Evolutionary conservation across 2,888 invertebrate species (phyloP).

Genomic region (Eupithecia subfuscata): DNA sequence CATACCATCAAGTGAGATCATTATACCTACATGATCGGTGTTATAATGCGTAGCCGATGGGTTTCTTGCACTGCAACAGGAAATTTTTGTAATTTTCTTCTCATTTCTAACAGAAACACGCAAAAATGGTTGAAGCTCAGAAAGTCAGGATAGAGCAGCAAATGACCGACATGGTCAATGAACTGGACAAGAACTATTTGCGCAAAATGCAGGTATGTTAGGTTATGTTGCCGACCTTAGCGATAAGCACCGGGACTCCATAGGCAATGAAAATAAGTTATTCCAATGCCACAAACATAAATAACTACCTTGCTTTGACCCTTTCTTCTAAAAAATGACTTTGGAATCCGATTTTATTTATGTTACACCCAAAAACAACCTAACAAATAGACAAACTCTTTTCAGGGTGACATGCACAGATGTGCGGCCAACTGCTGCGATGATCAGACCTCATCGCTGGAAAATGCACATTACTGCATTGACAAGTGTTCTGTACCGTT

Average conservation of each 20-base stretch:
- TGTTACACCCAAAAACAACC: background rate
- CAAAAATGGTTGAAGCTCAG: conserved; percentile 90
- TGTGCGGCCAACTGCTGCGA: conserved; percentile 96
- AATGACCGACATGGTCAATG: conserved; percentile 91
- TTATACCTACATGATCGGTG: too few relatives aligned
- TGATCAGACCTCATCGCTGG: conserved; percentile 87
- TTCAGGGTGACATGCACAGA: conserved; percentile 93
- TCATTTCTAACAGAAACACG: conserved; percentile 43
- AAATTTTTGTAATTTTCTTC: conserved; percentile 21
- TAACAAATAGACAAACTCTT: conserved; percentile 35
- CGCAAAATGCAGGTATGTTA: conserved; percentile 94
- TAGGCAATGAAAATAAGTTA: conserved; percentile 48
- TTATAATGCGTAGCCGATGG: too few relatives aligned
- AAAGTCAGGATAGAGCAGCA: conserved; percentile 93
- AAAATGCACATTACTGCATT: conserved; percentile 92
- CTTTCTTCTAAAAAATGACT: background rate
- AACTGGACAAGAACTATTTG: conserved; percentile 90
- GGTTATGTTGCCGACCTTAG: conserved; percentile 56
- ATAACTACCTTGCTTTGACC: background rate
- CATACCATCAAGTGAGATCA: too few relatives aligned
- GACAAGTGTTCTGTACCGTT: conserved; percentile 90
- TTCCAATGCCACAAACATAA: background rate
- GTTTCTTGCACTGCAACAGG: too few relatives aligned
- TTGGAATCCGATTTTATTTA: background rate
- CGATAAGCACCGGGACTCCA: conserved; percentile 43